Evolutionary conservation across 2,113 vertebrate genomes (phyloP), one percentile per base, ranked within the genome.

Genomic region (Chrysemys picta): DNA sequence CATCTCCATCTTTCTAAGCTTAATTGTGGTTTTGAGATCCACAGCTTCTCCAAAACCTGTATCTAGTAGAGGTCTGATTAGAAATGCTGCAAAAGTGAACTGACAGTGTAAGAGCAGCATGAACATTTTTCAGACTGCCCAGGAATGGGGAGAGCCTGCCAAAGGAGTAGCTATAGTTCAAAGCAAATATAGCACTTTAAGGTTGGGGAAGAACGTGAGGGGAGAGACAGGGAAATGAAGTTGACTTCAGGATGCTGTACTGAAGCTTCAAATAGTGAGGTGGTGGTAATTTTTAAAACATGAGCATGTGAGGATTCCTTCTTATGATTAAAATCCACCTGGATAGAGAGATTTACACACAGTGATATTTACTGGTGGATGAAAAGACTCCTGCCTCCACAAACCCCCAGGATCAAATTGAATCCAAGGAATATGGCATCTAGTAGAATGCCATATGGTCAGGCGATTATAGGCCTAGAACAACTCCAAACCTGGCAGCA

Each of bases 111-210:
- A 89, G 79, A 42, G 9, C 56, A 38, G 7, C 56, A 22, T 91
- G 95, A 96, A 86, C 94, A 93, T 94, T 72, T 90, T 94, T 65
- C 91, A 76, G 88, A 85, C 84, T 91, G 82, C 83, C 50, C 80
- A 42, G 83, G 29, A 59, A 75, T 90, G 87, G 42, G 56, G 78
- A 72, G 69, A 87, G 79, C 76, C 81, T 90, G 79, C 59, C 88
- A 84, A 62, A 91, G 56, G 81, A 92, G 85, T 76, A 93, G 92
- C 93, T 95, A 87, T 91, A 88, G 88, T 88, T 95, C 91, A 89
- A 45, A 91, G 94, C 88, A 91, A 91, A 93, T 93, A 94, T 82
- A 93, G 90, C n/a, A 53, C 76, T 54, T 84, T 52, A 86, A n/a
- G 47, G 9, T 24, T 75, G 69, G 21, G 21, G 38, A 12, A 69